A percentile compares a stretch with the other conserved stretches of the same genome.
These are phyloP conservation scores for Sinella curviseta DNA, from an alignment of 1,140 invertebrate genomes.

Conservation along the genomic window DNA sequence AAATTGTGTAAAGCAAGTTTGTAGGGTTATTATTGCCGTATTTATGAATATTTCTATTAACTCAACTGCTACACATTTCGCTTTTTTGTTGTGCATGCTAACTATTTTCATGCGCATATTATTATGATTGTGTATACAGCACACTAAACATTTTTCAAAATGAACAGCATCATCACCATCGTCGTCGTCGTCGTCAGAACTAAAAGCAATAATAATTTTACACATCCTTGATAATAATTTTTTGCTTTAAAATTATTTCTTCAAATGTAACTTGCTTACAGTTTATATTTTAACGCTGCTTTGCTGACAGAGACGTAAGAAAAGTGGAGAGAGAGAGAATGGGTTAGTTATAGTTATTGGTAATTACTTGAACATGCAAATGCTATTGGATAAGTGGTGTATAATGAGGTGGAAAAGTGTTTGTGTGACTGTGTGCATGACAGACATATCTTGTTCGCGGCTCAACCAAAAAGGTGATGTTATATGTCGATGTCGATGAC, in stretches of 20 bases:
- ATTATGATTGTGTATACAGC: too few species aligned
- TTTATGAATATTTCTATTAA: not conserved
- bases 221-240: too few species aligned
- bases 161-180: too few species aligned
- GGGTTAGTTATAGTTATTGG: not conserved
- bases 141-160: too few species aligned
- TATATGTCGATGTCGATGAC: not conserved
- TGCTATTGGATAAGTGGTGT: constrained; percentile 18
- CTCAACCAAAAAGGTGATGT: not conserved
- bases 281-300: too few species aligned
- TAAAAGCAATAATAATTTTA: too few species aligned
- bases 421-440: constrained; percentile 17
- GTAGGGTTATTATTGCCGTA: not conserved
- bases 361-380: constrained; percentile 25
- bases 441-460: constrained; percentile 19
- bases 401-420: constrained; percentile 24
- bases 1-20: not conserved
- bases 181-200: too few species aligned
- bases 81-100: not conserved
- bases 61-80: not conserved
- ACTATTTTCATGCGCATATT: too few species aligned
- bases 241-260: too few species aligned
- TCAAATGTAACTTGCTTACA: too few species aligned
- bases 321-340: not conserved
- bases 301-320: too few species aligned